These are phyloP conservation scores for Eidolon dupreanum DNA, from an alignment of 2,797 vertebrate species.

Conservation along the genomic window DNA sequence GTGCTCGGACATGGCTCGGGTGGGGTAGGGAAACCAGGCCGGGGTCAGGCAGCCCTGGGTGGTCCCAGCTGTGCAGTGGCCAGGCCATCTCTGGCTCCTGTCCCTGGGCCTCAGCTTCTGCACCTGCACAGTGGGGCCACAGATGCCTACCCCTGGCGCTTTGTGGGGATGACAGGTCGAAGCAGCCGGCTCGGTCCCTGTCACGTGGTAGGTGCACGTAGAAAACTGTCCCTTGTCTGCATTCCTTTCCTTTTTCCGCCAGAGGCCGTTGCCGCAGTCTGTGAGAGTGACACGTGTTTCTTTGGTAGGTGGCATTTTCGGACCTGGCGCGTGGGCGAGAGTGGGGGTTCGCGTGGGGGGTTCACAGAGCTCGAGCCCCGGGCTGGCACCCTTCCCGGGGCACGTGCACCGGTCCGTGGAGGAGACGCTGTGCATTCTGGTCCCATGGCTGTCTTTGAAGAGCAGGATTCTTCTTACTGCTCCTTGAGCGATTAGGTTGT, in stretches of 20 bases:
- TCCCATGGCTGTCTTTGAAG: not conserved
- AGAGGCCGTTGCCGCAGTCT: not conserved
- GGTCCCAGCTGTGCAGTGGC: not conserved
- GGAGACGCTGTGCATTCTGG: not conserved
- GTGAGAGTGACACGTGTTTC: not conserved
- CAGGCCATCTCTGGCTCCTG: rapidly evolving
- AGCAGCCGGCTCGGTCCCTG: too few relatives aligned
- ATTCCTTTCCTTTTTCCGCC: not conserved
- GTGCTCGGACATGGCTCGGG: not conserved
- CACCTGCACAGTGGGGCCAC: not conserved
- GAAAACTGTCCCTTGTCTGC: not conserved
- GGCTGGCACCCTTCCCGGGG: too few relatives aligned
- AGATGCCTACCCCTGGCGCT: rapidly evolving
- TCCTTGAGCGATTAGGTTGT: not conserved
- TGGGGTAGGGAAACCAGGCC: not conserved
- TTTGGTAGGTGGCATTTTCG: not conserved
- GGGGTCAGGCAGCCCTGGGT: not conserved
- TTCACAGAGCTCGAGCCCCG: not conserved
- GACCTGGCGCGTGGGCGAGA: rapidly evolving
- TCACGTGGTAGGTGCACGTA: rapidly evolving
- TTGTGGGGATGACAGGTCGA: not conserved
- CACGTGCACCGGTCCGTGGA: not conserved
- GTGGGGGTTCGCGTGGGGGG: too few relatives aligned
- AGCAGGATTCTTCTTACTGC: not conserved
- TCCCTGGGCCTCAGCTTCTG: not conserved